These are phyloP conservation scores for Drosophila lini DNA, from an alignment of 1,140 invertebrate genomes.

Conservation along the genomic window DNA sequence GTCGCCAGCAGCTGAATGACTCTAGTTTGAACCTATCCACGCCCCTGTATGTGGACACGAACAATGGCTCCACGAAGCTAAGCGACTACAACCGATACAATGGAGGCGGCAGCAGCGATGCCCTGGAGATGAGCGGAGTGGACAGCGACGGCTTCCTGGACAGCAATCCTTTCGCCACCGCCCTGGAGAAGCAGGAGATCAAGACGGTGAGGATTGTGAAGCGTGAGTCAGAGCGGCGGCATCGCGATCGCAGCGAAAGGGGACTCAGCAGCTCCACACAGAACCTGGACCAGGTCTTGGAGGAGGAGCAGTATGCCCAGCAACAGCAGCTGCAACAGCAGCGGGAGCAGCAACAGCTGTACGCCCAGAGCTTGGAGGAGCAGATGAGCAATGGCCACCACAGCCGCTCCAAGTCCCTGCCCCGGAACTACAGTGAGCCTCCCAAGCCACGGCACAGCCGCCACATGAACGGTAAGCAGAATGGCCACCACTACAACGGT, in stretches of 20 bases:
- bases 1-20: conserved; percentile 68
- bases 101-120: conserved; percentile 70
- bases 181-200: conserved; percentile 93
- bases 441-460: conserved; percentile 66
- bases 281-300: conserved; percentile 86
- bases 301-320: conserved; percentile 84
- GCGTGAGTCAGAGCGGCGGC: conserved; percentile 93
- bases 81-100: conserved; percentile 78
- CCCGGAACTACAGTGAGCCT: conserved; percentile 75
- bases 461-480: conserved; percentile 66
- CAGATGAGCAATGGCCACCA: conserved; percentile 71
- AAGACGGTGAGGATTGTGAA: conserved; percentile 97
- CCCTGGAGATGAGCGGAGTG: conserved; percentile 75
- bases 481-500: conserved; percentile 68
- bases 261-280: conserved; percentile 77
- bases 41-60: conserved; percentile 86
- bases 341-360: conserved; percentile 53
- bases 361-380: conserved; percentile 59
- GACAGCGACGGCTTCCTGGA: conserved; percentile 86
- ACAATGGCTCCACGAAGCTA: conserved; percentile 75
- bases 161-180: conserved; percentile 87
- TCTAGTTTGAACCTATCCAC: conserved; percentile 77
- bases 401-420: conserved; percentile 76
- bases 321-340: conserved; percentile 51
- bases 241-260: conserved; percentile 88